Base-by-base conservation (phyloP, 1,140 invertebrate species). In the Popillia japonica region DNA sequence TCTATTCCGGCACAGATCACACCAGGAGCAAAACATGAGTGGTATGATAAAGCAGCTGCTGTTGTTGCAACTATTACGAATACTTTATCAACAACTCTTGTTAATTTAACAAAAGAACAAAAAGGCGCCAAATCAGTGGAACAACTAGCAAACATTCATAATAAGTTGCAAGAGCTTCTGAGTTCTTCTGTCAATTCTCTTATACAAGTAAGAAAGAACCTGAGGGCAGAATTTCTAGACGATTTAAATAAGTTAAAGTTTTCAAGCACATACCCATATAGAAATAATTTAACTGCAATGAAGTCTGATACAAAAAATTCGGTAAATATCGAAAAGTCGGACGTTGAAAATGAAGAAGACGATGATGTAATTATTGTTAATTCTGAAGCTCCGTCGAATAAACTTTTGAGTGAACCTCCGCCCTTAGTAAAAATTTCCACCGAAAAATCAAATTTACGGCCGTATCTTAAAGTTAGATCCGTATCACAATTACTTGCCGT, bases 171-270 rank as follows among this genome's bases (percentile, higher is more conserved):
- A 78, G 84, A 85, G 72, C 80, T 85, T 2, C 77, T 85, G 11
- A 85, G 84, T 75, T 84, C 77, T 55, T 84, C 84, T 0, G 84
- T 85, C 40, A 85, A 85, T 77, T 84, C 84, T 17, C 78, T 85
- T 9, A 85, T 85, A 34, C 83, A 85, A 79, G 82, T 85, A 41
- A 79, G 84, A 42, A 85, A 85, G 68, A 85, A 82, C 80, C 77
- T 85, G 40, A 76, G 84, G 41, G 83, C 78, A 0, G 84, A 85
- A 76, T 85, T 85, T 79, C 81, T 85, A 34, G 79, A 80, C 7
- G 84, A 83, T 72, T 75, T 81, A 74, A 78, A 82, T 76, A 81
- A 42, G 83, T 83, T 79, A 82, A 83, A 81, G 82, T 81, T 79
- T 77, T 42, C 77, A 17, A 68, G n/a, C 20, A 40, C 61, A 1